phyloP scores from a whole-genome alignment of 2,113 vertebrate genomes.

The Polyodon spathula region DNA sequence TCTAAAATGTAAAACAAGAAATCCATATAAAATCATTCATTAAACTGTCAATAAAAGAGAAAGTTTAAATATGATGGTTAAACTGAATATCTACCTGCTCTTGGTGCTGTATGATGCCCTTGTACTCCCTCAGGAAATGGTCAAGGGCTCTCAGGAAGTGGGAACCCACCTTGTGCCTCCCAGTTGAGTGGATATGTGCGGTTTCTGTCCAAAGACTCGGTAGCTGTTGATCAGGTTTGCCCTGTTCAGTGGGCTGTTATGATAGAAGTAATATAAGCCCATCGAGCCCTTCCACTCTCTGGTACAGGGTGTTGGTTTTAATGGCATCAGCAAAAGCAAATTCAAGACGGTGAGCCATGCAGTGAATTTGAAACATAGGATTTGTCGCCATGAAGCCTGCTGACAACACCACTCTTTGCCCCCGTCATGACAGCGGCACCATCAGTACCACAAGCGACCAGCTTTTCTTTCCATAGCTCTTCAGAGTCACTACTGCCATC shows the following conservation, averaged over 20 bases:
- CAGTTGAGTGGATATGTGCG: background rate
- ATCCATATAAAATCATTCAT: no score
- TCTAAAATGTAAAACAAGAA: no score
- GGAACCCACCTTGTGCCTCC: conserved; percentile 11
- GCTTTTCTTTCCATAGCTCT: background rate
- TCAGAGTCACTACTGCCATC: no score
- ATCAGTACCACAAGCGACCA: conserved; percentile 11
- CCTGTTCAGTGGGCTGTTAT: conserved; percentile 9
- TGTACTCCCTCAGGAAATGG: no score
- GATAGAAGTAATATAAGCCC: conserved; percentile 8
- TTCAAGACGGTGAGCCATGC: conserved; percentile 12
- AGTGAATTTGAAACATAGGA: conserved; percentile 9
- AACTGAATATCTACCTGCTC: no score
- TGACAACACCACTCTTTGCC: conserved; percentile 8
- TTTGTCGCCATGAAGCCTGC: conserved; percentile 2
- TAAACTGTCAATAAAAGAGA: no score
- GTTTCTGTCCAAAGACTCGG: background rate
- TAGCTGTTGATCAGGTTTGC: conserved; percentile 1
- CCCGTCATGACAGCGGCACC: conserved; percentile 10
- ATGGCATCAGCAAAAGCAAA: conserved; percentile 6
- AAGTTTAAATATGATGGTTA: no score
- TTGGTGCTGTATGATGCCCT: no score
- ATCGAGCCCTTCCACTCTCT: conserved; percentile 3
- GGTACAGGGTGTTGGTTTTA: background rate
- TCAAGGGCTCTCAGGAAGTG: background rate